Evolutionary conservation across 2,113 vertebrate genomes (phyloP), one percentile per base, ranked within the genome.

Genomic region (Pipra filicauda): DNA sequence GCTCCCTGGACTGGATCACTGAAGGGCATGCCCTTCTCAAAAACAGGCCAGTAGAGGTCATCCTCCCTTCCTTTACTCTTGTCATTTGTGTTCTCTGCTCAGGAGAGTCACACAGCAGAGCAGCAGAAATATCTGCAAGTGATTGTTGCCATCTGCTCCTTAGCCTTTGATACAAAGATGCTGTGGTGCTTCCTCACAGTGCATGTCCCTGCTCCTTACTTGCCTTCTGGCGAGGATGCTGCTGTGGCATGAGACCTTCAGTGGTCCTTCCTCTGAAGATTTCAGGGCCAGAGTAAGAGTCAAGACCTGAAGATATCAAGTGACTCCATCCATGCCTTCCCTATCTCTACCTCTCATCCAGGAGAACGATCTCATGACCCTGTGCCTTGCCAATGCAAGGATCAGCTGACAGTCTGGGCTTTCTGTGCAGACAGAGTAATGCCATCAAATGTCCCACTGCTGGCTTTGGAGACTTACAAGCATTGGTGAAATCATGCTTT

Each of bases 341-440:
- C 8, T 41, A 51, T 77, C 35, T 33, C 28, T 61, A 8, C 15
- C 28, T 75, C 12, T 6, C 22, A 75, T 33, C 30, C 16, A 65
- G 30, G 35, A 61, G 58, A 62, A 35, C 0, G 0, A 17, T 65
- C 35, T 64, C 0, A 0, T 82, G 48, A 65, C 43, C 33, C 52
- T 89, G 28, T 43, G 27, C 46, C 33, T 74, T 67, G 55, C 22
- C 65, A 85, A 0, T 37, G 51, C 39, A 62, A 51, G 49, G 46
- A 41, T 31, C 55, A 74, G 23, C 46, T 66, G 75, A 30, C 27
- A 54, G 1, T 44, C 46, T 55, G 78, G 18, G 23, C 24, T 65
- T 67, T 52, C 41, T 18, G 0, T 44, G 43, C 28, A 83, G 51
- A 26, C 46, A 21, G 39, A 57, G 23, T 51, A 70, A 62, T 14